A percentile compares a stretch with the other conserved stretches of the same genome.
These are phyloP conservation scores for Aplidium turbinatum DNA, from an alignment of 23 tunicate genomes.

Conservation along the genomic window DNA sequence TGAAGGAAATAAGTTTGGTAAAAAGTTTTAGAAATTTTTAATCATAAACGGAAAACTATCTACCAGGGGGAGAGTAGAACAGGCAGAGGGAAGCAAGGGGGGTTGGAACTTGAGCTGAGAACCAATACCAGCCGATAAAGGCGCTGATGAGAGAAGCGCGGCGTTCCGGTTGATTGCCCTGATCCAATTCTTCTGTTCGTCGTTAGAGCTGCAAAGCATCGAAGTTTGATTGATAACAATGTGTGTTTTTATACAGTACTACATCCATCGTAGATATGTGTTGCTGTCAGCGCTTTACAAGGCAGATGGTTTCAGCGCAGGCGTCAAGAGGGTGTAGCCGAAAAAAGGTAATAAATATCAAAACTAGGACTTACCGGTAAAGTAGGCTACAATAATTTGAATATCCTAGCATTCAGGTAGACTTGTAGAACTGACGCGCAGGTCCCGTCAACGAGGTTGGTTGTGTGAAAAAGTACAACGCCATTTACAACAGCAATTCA, in stretches of 20 bases:
- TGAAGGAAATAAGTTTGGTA: no score
- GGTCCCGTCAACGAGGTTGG: no score
- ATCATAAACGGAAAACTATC: slow-evolving; percentile 8
- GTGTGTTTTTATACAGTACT: no score
- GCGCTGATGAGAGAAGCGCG: slow-evolving; percentile 82
- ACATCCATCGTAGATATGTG: no score
- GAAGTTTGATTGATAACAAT: not conserved
- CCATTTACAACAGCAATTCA: no score
- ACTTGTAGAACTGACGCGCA: no score
- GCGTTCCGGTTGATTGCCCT: slow-evolving; percentile 71
- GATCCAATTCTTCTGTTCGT: slow-evolving; percentile 64
- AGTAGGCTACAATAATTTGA: slow-evolving; percentile 2
- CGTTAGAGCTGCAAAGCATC: slow-evolving; percentile 36
- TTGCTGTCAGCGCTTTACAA: no score
- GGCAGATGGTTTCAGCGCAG: no score
- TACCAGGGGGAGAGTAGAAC: slow-evolving; percentile 76
- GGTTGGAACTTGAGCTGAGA: slow-evolving; percentile 61
- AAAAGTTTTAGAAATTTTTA: no score
- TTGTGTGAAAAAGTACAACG: no score
- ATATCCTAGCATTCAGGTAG: no score
- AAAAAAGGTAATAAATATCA: not conserved
- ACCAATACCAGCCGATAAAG: slow-evolving; percentile 78
- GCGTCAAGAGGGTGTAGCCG: not conserved
- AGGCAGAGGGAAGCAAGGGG: slow-evolving; percentile 76
- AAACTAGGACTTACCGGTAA: no score